Evolutionary conservation across 1,140 invertebrate species (phyloP).

Genomic region (Leptonema lineaticorne): DNA sequence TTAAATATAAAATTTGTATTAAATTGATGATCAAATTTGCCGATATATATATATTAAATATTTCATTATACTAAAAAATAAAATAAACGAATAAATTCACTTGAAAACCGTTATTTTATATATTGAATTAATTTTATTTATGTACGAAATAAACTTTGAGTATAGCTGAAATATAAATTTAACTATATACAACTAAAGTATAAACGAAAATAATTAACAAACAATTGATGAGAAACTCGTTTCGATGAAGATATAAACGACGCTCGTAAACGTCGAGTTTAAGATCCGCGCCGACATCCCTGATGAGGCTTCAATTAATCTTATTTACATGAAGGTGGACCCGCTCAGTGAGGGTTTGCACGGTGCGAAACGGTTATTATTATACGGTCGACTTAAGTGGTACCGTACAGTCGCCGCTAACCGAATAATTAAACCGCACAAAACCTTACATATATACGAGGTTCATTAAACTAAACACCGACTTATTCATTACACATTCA

Average conservation of each 20-base stretch:
- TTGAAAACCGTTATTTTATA: no score
- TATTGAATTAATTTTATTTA: no score
- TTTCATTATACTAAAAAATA: no score
- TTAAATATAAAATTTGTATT: no score
- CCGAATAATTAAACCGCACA: constrained; percentile 13
- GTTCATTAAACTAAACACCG: constrained; percentile 5
- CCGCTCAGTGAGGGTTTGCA: neutral
- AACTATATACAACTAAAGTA: neutral
- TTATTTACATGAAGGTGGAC: constrained; percentile 2
- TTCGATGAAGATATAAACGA: neutral
- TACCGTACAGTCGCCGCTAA: neutral
- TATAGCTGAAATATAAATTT: no score
- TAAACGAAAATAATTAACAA: constrained; percentile 8
- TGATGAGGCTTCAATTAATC: neutral
- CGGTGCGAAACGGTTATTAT: neutral
- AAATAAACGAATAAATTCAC: no score
- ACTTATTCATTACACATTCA: no score
- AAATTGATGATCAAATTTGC: no score
- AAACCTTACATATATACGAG: constrained; percentile 7
- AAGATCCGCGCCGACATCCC: no score
- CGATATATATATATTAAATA: no score
- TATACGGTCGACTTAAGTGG: constrained; percentile 4
- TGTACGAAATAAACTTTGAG: no score
- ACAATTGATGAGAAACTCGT: neutral
- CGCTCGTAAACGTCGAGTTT: neutral